These are phyloP conservation scores for Aphelenchoides bicaudatus DNA, from an alignment of 2,888 invertebrate genomes.

Conservation along the genomic window DNA sequence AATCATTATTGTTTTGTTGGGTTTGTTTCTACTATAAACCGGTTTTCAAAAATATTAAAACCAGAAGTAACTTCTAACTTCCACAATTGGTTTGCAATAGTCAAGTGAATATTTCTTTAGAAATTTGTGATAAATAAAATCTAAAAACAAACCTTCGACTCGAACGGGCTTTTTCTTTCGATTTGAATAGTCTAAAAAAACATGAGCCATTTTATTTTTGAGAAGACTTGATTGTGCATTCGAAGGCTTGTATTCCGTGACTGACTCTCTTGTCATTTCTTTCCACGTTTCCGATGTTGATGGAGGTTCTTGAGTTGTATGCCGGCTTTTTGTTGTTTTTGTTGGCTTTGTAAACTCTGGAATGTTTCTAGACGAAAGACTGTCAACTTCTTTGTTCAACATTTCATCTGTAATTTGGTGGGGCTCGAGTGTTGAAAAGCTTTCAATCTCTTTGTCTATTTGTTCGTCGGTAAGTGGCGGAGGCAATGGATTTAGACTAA, in stretches of 20 bases:
- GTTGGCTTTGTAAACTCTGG: neutral
- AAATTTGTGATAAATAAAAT: constrained; percentile 26
- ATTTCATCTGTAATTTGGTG: constrained; percentile 4
- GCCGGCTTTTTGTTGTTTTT: neutral
- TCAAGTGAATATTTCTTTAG: constrained; percentile 21
- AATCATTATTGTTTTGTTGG: neutral
- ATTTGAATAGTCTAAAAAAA: constrained; percentile 43
- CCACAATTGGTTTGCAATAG: constrained; percentile 12
- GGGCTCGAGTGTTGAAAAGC: neutral
- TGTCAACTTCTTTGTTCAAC: too few species aligned
- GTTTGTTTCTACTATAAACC: too few species aligned
- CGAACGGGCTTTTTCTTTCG: constrained; percentile 36
- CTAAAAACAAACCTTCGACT: constrained; percentile 34
- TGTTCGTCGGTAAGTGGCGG: constrained; percentile 9
- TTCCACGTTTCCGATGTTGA: constrained; percentile 8
- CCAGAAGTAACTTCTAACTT: too few species aligned
- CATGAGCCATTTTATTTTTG: constrained; percentile 7
- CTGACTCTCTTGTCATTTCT: constrained; percentile 3
- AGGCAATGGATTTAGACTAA: too few species aligned
- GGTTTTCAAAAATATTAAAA: too few species aligned
- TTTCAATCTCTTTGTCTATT: neutral
- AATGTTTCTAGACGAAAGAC: too few species aligned
- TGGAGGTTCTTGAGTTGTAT: neutral
- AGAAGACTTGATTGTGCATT: neutral
- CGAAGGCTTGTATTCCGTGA: constrained; percentile 1